phyloP scores from a whole-genome alignment of 2,888 invertebrate genomes.

The Corbicula japonica region DNA sequence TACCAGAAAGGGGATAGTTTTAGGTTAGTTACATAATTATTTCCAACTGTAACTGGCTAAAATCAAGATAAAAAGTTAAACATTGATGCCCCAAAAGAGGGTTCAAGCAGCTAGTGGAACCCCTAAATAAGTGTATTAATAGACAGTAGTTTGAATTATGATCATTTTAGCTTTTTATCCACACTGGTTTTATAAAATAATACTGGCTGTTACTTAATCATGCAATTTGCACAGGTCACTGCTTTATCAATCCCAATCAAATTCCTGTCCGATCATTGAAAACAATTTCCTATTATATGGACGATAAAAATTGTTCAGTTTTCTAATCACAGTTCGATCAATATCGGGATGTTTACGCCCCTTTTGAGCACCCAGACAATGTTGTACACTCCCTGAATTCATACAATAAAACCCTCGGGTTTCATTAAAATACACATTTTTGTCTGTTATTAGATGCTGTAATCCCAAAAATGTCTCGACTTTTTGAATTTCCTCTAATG shows the following conservation, averaged over 20 bases:
- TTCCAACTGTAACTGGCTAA: too few relatives aligned
- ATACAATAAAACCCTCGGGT: slow-evolving; percentile 99
- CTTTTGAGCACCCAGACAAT: slow-evolving; percentile 96
- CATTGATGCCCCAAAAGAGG: too few relatives aligned
- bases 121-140: too few relatives aligned
- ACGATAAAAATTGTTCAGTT: slow-evolving; percentile 82
- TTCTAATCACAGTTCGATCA: slow-evolving; percentile 89
- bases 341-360: slow-evolving; percentile 95
- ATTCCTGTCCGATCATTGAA: slow-evolving; percentile 95
- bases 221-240: not conserved
- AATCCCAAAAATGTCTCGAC: slow-evolving; percentile 85
- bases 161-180: too few relatives aligned
- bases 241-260: slow-evolving; percentile 91
- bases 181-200: too few relatives aligned
- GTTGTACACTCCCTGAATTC: slow-evolving; percentile 89
- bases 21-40: too few relatives aligned
- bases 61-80: too few relatives aligned
- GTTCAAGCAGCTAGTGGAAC: too few relatives aligned
- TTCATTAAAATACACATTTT: slow-evolving; percentile 98
- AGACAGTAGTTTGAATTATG: too few relatives aligned
- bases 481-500: slow-evolving; percentile 81
- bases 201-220: too few relatives aligned
- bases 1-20: too few relatives aligned
- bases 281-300: slow-evolving; percentile 87
- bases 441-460: slow-evolving; percentile 85